Evolutionary conservation across 2,888 invertebrate species (phyloP).

Genomic region (Euspilapteryx auroguttella): DNA sequence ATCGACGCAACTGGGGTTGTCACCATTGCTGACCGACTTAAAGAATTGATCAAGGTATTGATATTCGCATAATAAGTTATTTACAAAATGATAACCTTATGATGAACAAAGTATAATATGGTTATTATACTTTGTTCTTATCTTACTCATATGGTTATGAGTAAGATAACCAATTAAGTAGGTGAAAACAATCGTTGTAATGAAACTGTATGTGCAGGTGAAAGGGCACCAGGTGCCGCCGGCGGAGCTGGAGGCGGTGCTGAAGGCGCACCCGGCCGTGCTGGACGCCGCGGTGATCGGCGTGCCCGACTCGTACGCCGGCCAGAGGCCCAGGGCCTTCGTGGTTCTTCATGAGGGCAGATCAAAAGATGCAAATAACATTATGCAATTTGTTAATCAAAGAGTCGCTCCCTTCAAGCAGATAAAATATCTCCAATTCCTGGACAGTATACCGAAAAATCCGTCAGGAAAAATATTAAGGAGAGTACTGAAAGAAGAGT

Average conservation of each 20-base stretch:
- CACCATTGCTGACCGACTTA: slow-evolving; percentile 74
- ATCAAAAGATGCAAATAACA: slow-evolving; percentile 48
- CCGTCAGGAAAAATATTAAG: slow-evolving; percentile 78
- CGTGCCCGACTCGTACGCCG: slow-evolving; percentile 65
- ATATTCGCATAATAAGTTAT: too few relatives aligned
- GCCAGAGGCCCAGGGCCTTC: slow-evolving; percentile 78
- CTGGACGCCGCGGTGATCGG: slow-evolving; percentile 84
- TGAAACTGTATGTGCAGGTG: slow-evolving; percentile 52
- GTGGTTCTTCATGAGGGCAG: slow-evolving; percentile 58
- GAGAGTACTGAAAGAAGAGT: slow-evolving; percentile 46
- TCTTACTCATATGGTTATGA: too few relatives aligned
- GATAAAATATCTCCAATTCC: slow-evolving; percentile 66
- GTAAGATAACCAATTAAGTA: too few relatives aligned
- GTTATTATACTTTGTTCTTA: too few relatives aligned
- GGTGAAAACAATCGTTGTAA: too few relatives aligned
- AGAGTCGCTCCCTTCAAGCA: slow-evolving; percentile 78
- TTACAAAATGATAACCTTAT: too few relatives aligned
- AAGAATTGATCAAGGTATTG: slow-evolving; percentile 88
- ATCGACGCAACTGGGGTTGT: slow-evolving; percentile 67
- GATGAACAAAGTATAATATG: too few relatives aligned
- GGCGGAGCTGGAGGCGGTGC: slow-evolving; percentile 79
- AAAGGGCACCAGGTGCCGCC: slow-evolving; percentile 81
- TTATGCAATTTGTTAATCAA: slow-evolving; percentile 63
- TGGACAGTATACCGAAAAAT: slow-evolving; percentile 74
- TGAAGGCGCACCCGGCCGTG: slow-evolving; percentile 73